Evolutionary conservation across 30 jellyfish, hydroid and myxozoan genomes (phyloP), one percentile per base, ranked within the genome.

Genomic region (Turritopsis rubra): DNA sequence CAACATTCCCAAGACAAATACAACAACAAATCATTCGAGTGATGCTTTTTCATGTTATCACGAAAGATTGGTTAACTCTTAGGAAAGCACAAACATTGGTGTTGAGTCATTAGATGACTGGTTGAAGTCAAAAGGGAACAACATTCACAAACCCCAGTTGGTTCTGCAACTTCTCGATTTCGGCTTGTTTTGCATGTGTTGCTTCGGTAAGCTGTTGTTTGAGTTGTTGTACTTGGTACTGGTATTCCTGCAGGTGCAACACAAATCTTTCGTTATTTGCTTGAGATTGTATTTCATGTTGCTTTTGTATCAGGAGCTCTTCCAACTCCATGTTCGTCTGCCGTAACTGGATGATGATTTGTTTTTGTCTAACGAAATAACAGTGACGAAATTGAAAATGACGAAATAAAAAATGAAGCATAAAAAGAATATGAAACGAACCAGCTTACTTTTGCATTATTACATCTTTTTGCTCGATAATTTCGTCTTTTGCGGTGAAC

Each of bases 141-240:
- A 41, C 13, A 41, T 41, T 41, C 60, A 41, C 60, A 5, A 41
- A 90, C 97, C 97, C 97, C 7, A 90, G 84, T 53, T 85, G 85
- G 89, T 71, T 75, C 75, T 85, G 95, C 31, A 90, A 84, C 77
- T 79, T 90, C 66, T 90, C 97, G 18, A 90, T 79, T 60, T 90
- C 97, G 18, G 41, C 92, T 65, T 90, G 89, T 65, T 90, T 90
- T 8, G 89, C 18, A 5, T 83, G 17, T 16, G 30, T 41, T 16
- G 84, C 73, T 26, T 90, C 87, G 19, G 81, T 86, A 41, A 90
- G 83, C 79, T 90, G 92, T 31, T 90, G 95, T 52, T 90, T 90
- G 28, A 90, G 54, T 26, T 81, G 89, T 24, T 88, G 53, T 19
- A 79, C 81, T 70, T 85, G 90, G 52, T 83, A 79, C 75, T 90